These are phyloP conservation scores for Liopterus haemorrhoidalis DNA, from an alignment of 2,888 invertebrate species.

Conservation along the genomic window DNA sequence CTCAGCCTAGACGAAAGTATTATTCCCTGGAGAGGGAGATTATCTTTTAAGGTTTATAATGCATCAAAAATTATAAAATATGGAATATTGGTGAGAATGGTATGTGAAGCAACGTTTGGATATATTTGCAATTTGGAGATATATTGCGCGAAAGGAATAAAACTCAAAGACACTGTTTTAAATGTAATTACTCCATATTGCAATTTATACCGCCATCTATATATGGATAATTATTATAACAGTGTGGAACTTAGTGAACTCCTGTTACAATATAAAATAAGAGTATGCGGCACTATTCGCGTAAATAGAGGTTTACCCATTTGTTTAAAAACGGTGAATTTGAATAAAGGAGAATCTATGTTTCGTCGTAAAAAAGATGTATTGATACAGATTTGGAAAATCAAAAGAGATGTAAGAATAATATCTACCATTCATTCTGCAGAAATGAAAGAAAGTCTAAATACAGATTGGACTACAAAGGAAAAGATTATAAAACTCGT, in stretches of 20 bases:
- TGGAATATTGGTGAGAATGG: conserved; percentile 28
- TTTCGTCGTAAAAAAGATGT: conserved; percentile 25
- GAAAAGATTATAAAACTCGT: conserved; percentile 25
- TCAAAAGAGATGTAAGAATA: conserved; percentile 26
- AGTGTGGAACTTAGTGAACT: conserved; percentile 16
- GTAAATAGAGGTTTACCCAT: conserved; percentile 3
- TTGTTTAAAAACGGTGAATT: conserved; percentile 14
- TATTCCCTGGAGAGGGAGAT: conserved; percentile 22
- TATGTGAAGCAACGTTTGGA: conserved; percentile 28
- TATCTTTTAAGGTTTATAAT: conserved; percentile 23
- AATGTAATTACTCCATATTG: too few relatives aligned
- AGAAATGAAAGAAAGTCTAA: conserved; percentile 20
- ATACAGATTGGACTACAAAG: conserved; percentile 16
- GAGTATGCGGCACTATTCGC: conserved; percentile 23
- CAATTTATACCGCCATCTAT: too few relatives aligned
- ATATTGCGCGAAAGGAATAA: conserved; percentile 26
- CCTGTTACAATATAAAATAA: conserved; percentile 19
- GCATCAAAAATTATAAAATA: conserved; percentile 29
- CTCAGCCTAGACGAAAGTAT: conserved; percentile 21
- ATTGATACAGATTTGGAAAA: conserved; percentile 26
- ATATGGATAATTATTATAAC: conserved; percentile 20
- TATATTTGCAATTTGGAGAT: conserved; percentile 31
- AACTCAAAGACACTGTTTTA: conserved; percentile 25
- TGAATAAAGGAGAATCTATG: conserved; percentile 22
- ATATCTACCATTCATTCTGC: conserved; percentile 29